phyloP scores from a whole-genome alignment of 2,888 invertebrate species.

The Troilus luridus region DNA sequence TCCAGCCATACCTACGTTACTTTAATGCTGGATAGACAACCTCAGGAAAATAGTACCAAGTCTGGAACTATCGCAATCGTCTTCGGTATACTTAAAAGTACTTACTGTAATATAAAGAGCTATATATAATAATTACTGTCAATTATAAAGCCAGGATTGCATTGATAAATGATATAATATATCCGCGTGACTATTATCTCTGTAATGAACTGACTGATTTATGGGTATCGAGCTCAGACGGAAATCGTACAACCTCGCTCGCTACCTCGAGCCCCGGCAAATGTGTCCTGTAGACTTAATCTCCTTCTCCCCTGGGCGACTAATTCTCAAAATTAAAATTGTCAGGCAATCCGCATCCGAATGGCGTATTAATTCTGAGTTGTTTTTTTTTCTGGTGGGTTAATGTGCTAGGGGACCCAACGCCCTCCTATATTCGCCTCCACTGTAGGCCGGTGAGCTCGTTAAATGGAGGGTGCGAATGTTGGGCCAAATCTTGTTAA shows the following conservation, averaged over 20 bases:
- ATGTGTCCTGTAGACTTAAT: constrained; percentile 7
- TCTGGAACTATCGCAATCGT: background rate
- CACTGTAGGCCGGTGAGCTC: constrained; percentile 22
- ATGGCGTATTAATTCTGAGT: constrained; percentile 53
- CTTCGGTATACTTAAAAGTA: background rate
- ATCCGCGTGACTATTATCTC: background rate
- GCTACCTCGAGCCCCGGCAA: background rate
- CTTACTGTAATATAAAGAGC: background rate
- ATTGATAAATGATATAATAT: background rate
- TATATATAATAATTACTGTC: constrained; percentile 22
- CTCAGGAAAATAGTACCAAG: background rate
- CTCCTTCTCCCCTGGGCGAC: background rate
- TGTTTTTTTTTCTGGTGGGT: constrained; percentile 15
- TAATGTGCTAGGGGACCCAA: background rate
- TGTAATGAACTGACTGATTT: background rate
- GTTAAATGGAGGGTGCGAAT: constrained; percentile 35
- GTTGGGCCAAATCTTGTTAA: background rate
- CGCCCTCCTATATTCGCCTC: background rate
- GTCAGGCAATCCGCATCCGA: constrained; percentile 52
- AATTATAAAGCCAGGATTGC: constrained; percentile 7
- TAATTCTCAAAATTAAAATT: constrained; percentile 51
- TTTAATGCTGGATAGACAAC: background rate
- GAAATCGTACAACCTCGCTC: background rate
- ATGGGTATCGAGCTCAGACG: background rate
- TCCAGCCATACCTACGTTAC: background rate